Evolutionary conservation across 2,797 vertebrate species (phyloP).

Genomic region (Poecilia picta): DNA sequence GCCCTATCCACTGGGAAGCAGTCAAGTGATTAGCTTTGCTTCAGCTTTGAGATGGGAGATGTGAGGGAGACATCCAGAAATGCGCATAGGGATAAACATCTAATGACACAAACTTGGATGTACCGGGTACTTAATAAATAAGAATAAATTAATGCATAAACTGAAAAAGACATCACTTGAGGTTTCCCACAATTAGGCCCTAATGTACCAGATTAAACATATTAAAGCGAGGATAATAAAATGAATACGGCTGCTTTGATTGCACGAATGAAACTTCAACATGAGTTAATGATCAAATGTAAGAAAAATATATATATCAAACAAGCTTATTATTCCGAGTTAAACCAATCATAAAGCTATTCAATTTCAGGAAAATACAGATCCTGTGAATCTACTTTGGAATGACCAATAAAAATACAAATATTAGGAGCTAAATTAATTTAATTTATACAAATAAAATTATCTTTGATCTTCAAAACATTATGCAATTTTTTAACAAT

Average conservation of each 20-base stretch:
- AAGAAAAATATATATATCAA: not conserved
- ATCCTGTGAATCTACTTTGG: not conserved
- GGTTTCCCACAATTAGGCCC: conserved; percentile 6
- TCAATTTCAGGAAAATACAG: not conserved
- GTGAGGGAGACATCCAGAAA: conserved; percentile 33
- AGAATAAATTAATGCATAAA: not conserved
- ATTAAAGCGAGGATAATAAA: not conserved
- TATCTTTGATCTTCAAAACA: not conserved
- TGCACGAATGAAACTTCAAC: not conserved
- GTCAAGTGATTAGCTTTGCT: conserved; percentile 64
- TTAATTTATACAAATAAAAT: not conserved
- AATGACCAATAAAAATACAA: not conserved
- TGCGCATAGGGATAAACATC: conserved; percentile 22
- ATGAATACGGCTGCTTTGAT: not conserved
- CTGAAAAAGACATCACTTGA: not conserved
- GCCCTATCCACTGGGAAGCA: conserved; percentile 58
- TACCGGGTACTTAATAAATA: conserved; percentile 13
- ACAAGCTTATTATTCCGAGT: not conserved
- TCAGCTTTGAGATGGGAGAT: conserved; percentile 47
- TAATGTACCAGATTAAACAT: conserved; percentile 6
- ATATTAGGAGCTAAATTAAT: not conserved
- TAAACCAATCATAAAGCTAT: not conserved
- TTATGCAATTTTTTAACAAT: not conserved
- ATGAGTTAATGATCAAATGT: not conserved
- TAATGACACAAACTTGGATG: conserved; percentile 13